Conservation (phyloP, 53 echinoderm and acorn worm species). For the Antedon mediterranea region DNA sequence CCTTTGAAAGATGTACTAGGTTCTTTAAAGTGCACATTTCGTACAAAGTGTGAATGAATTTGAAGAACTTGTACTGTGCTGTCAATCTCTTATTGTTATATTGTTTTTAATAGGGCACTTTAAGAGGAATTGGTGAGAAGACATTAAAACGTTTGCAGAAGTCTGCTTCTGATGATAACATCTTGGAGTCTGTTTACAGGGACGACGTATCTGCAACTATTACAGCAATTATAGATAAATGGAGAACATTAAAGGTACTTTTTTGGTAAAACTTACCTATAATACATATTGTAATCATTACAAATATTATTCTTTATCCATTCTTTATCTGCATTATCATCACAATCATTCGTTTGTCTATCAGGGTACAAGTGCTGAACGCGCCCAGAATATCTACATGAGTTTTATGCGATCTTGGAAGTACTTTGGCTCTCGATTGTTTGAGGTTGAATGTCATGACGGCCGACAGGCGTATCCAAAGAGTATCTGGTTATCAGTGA, state of each 20-base stretch:
- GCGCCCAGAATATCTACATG: constrained; percentile 87
- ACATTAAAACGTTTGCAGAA: constrained; percentile 83
- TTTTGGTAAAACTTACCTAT: too few relatives aligned
- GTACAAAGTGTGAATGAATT: too few relatives aligned
- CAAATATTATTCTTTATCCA: too few relatives aligned
- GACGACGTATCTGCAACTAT: constrained; percentile 94
- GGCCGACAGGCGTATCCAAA: constrained; percentile 41
- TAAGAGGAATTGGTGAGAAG: constrained; percentile 74
- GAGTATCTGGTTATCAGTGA: constrained; percentile 79
- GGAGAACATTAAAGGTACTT: constrained; percentile 69
- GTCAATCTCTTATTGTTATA: not conserved
- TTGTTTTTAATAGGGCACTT: constrained; percentile 50
- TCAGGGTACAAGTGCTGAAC: constrained; percentile 61
- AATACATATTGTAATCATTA: too few relatives aligned
- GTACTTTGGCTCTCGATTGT: constrained; percentile 69
- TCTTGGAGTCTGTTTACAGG: constrained; percentile 76
- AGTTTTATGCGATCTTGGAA: constrained; percentile 58
- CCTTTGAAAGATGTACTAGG: too few relatives aligned
- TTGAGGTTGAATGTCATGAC: constrained; percentile 86
- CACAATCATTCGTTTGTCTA: not conserved
- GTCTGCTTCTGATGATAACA: constrained; percentile 87
- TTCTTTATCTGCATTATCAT: too few relatives aligned
- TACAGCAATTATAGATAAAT: constrained; percentile 69
- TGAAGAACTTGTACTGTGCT: not conserved
- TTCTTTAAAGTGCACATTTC: too few relatives aligned